These are phyloP conservation scores for Brachyhypopomus gauderio DNA, from an alignment of 2,113 vertebrate species.

Conservation along the genomic window DNA sequence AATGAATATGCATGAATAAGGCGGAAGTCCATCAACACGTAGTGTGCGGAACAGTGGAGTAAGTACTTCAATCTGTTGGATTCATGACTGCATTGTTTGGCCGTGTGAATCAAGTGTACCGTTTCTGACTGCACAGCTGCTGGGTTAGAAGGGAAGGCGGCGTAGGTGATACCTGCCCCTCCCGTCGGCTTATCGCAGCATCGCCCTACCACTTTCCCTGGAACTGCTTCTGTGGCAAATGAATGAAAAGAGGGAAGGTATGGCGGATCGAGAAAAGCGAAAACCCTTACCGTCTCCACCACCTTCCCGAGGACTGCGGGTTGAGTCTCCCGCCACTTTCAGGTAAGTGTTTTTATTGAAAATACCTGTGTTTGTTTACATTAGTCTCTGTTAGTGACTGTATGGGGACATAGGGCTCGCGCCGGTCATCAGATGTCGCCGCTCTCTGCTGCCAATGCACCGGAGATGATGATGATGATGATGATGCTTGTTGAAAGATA, in stretches of 20 bases:
- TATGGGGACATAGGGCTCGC: not conserved
- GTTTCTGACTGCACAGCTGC: no score
- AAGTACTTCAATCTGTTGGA: no score
- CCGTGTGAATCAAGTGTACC: no score
- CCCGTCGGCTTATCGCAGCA: constrained; percentile 29
- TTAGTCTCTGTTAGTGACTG: not conserved
- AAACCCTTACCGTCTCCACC: constrained; percentile 10
- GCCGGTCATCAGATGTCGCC: not conserved
- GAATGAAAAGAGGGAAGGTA: constrained; percentile 34
- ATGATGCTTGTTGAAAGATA: constrained; percentile 27
- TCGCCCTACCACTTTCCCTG: constrained; percentile 25
- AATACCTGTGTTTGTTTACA: not conserved
- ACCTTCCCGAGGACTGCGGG: not conserved
- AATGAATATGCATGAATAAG: no score
- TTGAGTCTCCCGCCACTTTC: constrained; percentile 23
- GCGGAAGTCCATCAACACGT: no score
- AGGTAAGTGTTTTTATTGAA: constrained; percentile 10
- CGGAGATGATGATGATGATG: constrained; percentile 1
- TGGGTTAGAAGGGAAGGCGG: no score
- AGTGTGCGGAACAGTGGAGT: no score
- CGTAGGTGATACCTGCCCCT: not conserved
- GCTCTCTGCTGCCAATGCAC: constrained; percentile 3
- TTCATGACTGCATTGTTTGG: no score
- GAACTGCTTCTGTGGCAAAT: constrained; percentile 28
- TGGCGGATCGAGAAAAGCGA: constrained; percentile 43